phyloP scores from a whole-genome alignment of 2,888 invertebrate genomes.

The Drosophila mulleri region DNA sequence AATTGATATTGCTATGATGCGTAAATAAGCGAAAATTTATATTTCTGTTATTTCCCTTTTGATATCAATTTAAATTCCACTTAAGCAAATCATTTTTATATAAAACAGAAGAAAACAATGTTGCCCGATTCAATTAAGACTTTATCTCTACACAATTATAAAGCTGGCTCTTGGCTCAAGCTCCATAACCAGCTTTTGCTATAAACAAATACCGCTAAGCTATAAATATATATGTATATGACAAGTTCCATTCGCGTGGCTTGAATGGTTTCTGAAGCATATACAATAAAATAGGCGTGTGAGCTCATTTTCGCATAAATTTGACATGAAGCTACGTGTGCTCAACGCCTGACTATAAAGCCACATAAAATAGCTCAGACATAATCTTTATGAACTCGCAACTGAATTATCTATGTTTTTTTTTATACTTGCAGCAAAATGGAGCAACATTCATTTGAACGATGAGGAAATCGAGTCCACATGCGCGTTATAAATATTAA shows the following conservation, averaged over 20 bases:
- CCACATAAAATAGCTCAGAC: background rate
- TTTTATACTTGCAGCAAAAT: slow-evolving; percentile 51
- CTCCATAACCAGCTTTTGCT: background rate
- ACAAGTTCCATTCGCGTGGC: background rate
- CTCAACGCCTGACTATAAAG: slow-evolving; percentile 1
- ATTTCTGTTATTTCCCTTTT: too few relatives aligned
- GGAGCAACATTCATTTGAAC: slow-evolving; percentile 45
- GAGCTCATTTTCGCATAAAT: slow-evolving; percentile 13
- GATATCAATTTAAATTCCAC: too few relatives aligned
- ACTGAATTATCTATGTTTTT: slow-evolving; percentile 28
- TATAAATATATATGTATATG: background rate
- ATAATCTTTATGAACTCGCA: slow-evolving; percentile 30
- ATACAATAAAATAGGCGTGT: background rate
- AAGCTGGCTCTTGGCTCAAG: background rate
- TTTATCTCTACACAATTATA: background rate
- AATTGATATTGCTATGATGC: background rate
- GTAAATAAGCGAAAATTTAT: background rate
- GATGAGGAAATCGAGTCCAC: slow-evolving; percentile 69
- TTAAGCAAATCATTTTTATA: background rate
- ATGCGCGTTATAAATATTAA: slow-evolving; percentile 67
- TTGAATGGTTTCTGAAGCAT: slow-evolving; percentile 7
- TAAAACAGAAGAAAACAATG: background rate
- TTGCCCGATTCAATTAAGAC: background rate
- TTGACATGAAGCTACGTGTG: slow-evolving; percentile 18
- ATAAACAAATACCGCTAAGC: background rate